A percentile compares a stretch with the other conserved stretches of the same genome.
phyloP scores from a whole-genome alignment of 2,113 vertebrate species.

The Paradoxurus hermaphroditus region DNA sequence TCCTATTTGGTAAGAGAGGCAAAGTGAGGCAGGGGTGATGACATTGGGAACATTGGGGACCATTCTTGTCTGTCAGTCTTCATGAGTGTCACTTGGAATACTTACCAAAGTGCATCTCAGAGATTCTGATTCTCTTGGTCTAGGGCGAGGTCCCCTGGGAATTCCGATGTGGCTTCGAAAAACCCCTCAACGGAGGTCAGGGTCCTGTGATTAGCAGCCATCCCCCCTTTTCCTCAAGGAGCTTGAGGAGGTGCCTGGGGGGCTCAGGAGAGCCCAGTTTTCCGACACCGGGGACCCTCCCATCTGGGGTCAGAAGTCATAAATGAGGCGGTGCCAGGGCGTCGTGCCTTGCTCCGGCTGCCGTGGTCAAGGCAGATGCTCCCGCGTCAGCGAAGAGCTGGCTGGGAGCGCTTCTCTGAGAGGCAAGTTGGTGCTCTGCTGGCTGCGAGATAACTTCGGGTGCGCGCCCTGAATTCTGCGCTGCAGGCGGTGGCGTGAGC shows the following conservation, averaged over 20 bases:
- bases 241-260: too few species aligned
- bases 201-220: background rate
- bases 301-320: background rate
- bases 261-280: background rate
- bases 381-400: background rate
- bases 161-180: background rate
- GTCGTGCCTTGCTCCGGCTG: background rate
- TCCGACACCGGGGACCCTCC: background rate
- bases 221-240: background rate
- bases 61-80: background rate
- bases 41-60: too few species aligned
- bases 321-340: background rate
- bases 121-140: background rate
- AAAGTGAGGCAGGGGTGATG: background rate
- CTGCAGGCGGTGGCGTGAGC: background rate
- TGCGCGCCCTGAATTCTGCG: background rate
- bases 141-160: background rate
- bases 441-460: background rate
- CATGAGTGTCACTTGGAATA: background rate
- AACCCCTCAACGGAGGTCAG: background rate
- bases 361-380: background rate
- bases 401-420: background rate
- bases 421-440: background rate
- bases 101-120: background rate
- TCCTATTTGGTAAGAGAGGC: background rate